Evolutionary conservation across 1,140 invertebrate species (phyloP).

Genomic region (Brachionus manjavacas): DNA sequence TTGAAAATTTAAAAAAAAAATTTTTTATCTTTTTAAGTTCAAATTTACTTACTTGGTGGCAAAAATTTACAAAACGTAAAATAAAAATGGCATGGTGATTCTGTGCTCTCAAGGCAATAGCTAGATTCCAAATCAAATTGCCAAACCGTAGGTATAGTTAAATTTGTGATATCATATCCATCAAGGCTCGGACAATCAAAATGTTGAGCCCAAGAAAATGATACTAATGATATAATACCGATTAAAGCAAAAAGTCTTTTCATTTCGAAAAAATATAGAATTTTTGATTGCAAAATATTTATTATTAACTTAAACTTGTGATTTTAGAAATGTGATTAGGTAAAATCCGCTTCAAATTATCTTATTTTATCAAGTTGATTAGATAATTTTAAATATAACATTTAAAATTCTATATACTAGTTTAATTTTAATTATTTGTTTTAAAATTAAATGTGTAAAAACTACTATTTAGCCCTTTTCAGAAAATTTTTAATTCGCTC

Average conservation of each 20-base stretch:
- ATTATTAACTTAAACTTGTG: background rate
- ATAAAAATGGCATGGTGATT: constrained; percentile 4
- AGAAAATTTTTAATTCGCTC: no score
- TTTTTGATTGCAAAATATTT: background rate
- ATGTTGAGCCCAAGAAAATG: background rate
- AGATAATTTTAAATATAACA: background rate
- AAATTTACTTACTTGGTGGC: background rate
- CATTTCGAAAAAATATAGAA: background rate
- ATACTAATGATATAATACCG: background rate
- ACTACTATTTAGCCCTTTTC: no score
- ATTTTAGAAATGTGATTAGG: background rate
- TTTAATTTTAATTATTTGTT: no score
- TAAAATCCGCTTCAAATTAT: background rate
- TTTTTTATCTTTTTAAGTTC: background rate
- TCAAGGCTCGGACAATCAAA: background rate
- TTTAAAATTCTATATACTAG: no score
- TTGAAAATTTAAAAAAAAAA: background rate
- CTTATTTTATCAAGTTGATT: background rate
- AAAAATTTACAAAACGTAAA: constrained; percentile 39
- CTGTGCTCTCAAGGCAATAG: background rate
- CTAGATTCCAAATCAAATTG: background rate
- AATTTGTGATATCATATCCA: constrained; percentile 33
- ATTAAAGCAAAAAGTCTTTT: background rate
- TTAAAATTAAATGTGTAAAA: no score
- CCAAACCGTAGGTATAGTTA: constrained; percentile 1